Base-by-base conservation (phyloP, 2,888 invertebrate genomes). In the Nemapogon koenigi region DNA sequence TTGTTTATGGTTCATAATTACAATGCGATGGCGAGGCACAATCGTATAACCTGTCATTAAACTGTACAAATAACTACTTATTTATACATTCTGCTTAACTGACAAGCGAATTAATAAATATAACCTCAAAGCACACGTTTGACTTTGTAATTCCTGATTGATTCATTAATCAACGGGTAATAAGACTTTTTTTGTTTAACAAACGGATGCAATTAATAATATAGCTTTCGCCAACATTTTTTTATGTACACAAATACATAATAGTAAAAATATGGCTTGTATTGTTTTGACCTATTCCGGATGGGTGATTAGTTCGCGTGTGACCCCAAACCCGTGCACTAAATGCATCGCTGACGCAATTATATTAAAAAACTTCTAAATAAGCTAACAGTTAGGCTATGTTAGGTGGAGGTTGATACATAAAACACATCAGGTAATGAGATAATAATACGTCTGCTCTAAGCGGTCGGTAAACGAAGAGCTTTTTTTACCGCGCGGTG, bases 1-100 rank as follows among this genome's bases (percentile, higher is more conserved):
- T 69, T 70, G 70, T 75, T 73, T 73, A 73, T 68, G 68, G 66
- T 69, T 62, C 67, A 62, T 76, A 76, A 75, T 76, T 75, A 75
- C 63, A 65, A 71, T 62, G 57, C 62, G 55, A 51, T 55, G 57
- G 56, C 57, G 57, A 70, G 58, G 57, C 70, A n/a, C n/a, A 72
- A 75, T 75, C 72, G 67, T 61, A 59, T 39, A 63, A 63, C 75
- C 75, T 61, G 62, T 73, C 68, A 76, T 76, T 78, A 76, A 61
- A 53, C 53, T 70, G 62, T 67, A 59, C 70, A 75, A 75, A 75
- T 75, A 78, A 71, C 67, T 66, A 65, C 62, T 64, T 64, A 68
- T 28, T 28, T 28, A 28, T 28, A 13, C 4, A n/a, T 28, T 59
- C 57, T 28, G 26, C 26, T 25, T 15, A 25, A 53, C 51, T 54